Conservation (phyloP, 53 echinoderm and acorn worm genomes). For the Paracentrotus lividus region DNA sequence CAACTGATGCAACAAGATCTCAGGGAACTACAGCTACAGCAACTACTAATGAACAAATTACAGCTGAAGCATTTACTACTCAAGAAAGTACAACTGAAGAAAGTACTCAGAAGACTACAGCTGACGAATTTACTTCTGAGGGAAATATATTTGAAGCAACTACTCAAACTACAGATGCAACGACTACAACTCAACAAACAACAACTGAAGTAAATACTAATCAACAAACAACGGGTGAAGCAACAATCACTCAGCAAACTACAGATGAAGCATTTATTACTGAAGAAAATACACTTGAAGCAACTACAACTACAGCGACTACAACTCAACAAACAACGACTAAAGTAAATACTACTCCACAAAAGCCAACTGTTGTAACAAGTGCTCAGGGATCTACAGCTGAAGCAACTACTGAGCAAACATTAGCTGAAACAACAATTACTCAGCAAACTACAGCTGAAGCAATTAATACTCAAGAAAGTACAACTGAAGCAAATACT, state of each 20-base stretch:
- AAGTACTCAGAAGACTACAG: not conserved
- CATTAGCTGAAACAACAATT: not conserved
- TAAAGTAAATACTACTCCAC: no score
- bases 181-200: not conserved
- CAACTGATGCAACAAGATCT: no score
- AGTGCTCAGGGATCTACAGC: not conserved
- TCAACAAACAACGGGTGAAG: not conserved
- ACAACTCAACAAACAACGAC: no score
- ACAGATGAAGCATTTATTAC: not conserved
- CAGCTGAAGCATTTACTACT: not conserved
- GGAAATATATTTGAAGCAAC: no score
- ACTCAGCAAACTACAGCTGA: not conserved
- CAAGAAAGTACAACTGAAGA: not conserved
- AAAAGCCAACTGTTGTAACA: no score
- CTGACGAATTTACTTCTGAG: not conserved
- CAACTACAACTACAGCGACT: not conserved
- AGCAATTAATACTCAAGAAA: no score
- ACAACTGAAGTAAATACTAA: not conserved
- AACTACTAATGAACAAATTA: not conserved
- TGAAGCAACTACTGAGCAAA: not conserved
- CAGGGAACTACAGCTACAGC: no score
- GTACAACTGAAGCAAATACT: no score
- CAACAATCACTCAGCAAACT: not conserved
- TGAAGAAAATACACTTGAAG: not conserved
- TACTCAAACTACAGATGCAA: no score